These are phyloP conservation scores for Ferrisia virgata DNA, from an alignment of 2,888 invertebrate genomes.

Conservation along the genomic window DNA sequence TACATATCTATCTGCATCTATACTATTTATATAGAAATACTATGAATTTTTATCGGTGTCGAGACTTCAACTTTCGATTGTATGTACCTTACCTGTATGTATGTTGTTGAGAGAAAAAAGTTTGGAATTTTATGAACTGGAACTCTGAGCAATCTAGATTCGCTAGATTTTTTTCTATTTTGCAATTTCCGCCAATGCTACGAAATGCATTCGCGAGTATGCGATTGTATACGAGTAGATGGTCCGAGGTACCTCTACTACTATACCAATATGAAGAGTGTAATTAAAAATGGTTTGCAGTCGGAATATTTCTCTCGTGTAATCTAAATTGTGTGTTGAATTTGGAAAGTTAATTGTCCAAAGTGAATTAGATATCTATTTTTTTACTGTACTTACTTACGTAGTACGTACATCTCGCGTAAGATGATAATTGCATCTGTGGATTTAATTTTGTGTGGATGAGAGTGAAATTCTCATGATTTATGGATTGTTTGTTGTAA, in stretches of 20 bases:
- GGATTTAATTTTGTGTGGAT: background rate
- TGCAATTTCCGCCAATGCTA: background rate
- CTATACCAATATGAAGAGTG: background rate
- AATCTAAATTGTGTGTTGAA: background rate
- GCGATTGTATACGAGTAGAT: background rate
- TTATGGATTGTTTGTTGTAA: background rate
- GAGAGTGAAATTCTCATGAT: slow-evolving; percentile 17
- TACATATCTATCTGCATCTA: background rate
- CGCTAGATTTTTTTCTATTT: background rate
- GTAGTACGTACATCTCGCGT: too few species aligned
- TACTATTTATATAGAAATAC: too few species aligned
- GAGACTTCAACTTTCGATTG: slow-evolving; percentile 1
- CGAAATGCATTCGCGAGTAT: background rate
- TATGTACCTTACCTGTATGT: background rate
- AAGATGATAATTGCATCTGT: background rate
- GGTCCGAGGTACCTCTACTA: too few species aligned
- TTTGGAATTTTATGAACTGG: slow-evolving; percentile 7
- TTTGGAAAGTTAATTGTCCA: slow-evolving; percentile 6
- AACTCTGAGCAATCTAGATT: background rate
- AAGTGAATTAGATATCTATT: background rate
- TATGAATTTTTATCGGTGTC: background rate
- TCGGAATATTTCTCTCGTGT: background rate
- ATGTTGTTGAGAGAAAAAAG: background rate
- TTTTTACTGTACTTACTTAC: too few species aligned
- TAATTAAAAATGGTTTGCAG: background rate